Evolutionary conservation across 2,888 invertebrate genomes (phyloP).

Genomic region (Scaptodrosophila latifasciaeformis): DNA sequence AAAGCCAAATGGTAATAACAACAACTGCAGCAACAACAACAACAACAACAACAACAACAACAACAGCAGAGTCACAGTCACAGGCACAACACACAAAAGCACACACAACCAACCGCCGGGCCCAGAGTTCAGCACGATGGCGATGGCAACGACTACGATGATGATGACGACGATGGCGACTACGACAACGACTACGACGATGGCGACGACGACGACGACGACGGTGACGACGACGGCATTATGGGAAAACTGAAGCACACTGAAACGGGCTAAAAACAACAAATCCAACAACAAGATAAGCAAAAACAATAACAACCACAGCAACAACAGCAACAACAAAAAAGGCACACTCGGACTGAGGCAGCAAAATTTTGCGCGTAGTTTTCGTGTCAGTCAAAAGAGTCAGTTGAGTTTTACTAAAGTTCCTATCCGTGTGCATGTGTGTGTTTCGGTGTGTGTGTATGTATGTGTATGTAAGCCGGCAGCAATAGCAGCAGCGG

Average conservation of each 20-base stretch:
- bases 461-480: too few relatives aligned
- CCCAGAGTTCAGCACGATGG: slow-evolving; percentile 12
- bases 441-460: too few relatives aligned
- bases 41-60: slow-evolving; percentile 6
- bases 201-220: slow-evolving; percentile 17
- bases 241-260: slow-evolving; percentile 51
- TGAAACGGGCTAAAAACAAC: slow-evolving; percentile 36
- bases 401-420: too few relatives aligned
- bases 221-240: slow-evolving; percentile 48
- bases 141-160: slow-evolving; percentile 6
- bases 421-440: too few relatives aligned
- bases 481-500: too few relatives aligned
- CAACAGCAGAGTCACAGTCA: slow-evolving; percentile 11
- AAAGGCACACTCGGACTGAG: too few relatives aligned
- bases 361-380: too few relatives aligned
- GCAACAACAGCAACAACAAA: slow-evolving; percentile 1
- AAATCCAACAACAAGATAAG: too few relatives aligned
- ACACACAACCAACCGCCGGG: slow-evolving; percentile 1
- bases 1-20: not conserved
- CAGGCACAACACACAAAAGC: not conserved
- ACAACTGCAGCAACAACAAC: too few relatives aligned
- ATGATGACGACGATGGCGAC: slow-evolving; percentile 4
- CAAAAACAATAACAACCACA: slow-evolving; percentile 9
- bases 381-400: too few relatives aligned
- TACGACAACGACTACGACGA: slow-evolving; percentile 5